Base-by-base conservation (phyloP, 2,888 invertebrate genomes). In the Agrenia bidenticulata region DNA sequence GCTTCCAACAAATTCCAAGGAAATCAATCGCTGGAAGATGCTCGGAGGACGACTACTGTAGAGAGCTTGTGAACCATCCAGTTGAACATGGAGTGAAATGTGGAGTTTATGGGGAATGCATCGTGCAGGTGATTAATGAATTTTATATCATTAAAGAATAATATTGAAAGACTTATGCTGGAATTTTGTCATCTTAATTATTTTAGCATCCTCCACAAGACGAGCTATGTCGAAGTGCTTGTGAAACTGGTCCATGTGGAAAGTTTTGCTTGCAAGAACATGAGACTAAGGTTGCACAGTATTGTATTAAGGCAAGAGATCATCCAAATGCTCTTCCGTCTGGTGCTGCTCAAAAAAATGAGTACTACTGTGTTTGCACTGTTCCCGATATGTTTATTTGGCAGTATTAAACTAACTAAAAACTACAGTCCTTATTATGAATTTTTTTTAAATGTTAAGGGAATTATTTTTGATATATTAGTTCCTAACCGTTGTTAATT, bases 251-350 rank as follows among this genome's bases (percentile, higher is more conserved):
- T 54, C 19, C 61, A 2, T 70, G 69, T 42, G 61, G 53, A 19
- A 62, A 49, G n/a, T 51, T 66, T 19, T 70, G 69, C 45, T 32
- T 62, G 2, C 62, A 70, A 53, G 19, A 45, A 9, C 42, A 70
- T 59, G 59, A 57, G 39, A 57, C 64, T 13, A 61, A 66, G 37
- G 17, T 19, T 15, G 64, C 69, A 4, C 50, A 41, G 53, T 70
- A 66, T 21, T 70, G 69, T 24, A 67, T 70, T 37, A 62, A 67
- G 26, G 56, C 66, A 2, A 54, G 69, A 26, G 69, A 70, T 57
- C 69, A 70, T 56, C 64, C 69, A 0, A 70, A 70, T 27, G 66
- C 56, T 17, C 51, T 54, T 51, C 66, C 66, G 17, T 21, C 41
- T 11, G 42, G 21, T 15, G 24, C 13, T 27, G 9, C 11, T 9